Evolutionary conservation across 2,113 vertebrate genomes (phyloP).

Genomic region (Noturus placidus): DNA sequence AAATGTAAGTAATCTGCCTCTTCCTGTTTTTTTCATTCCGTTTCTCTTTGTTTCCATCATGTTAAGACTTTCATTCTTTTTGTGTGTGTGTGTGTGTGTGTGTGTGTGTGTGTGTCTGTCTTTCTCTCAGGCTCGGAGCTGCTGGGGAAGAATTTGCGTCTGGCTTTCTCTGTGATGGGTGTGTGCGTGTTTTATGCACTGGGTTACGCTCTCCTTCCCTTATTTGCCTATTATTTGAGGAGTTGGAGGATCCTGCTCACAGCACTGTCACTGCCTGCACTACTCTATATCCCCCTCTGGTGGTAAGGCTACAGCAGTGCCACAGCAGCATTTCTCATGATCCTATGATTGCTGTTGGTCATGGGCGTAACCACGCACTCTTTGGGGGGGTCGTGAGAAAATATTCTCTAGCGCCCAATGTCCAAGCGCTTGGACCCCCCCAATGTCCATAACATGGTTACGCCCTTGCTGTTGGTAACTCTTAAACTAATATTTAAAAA

Average conservation of each 20-base stretch:
- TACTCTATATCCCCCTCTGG: conserved; percentile 59
- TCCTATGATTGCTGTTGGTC: background rate
- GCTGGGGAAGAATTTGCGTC: conserved; percentile 43
- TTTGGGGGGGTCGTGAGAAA: too few relatives aligned
- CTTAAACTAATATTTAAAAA: too few relatives aligned
- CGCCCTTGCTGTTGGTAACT: too few relatives aligned
- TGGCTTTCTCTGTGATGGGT: conserved; percentile 46
- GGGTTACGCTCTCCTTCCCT: conserved; percentile 56
- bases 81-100: background rate
- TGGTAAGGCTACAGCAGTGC: conserved; percentile 53
- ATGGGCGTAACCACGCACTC: too few relatives aligned
- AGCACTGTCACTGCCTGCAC: conserved; percentile 52
- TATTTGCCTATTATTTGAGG: conserved; percentile 60
- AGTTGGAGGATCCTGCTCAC: conserved; percentile 63
- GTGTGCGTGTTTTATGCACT: conserved; percentile 47
- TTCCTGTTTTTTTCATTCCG: background rate
- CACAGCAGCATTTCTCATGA: background rate
- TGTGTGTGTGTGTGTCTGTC: background rate
- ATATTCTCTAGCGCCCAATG: too few relatives aligned
- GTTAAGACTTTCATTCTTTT: background rate
- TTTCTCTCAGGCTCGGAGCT: conserved; percentile 56
- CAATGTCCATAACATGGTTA: too few relatives aligned
- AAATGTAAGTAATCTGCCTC: background rate
- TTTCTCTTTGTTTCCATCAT: background rate
- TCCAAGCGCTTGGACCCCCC: too few relatives aligned